Evolutionary conservation across 2,888 invertebrate species (phyloP), one percentile per base, ranked within the genome.

Genomic region (Bruchidius siliquastri): DNA sequence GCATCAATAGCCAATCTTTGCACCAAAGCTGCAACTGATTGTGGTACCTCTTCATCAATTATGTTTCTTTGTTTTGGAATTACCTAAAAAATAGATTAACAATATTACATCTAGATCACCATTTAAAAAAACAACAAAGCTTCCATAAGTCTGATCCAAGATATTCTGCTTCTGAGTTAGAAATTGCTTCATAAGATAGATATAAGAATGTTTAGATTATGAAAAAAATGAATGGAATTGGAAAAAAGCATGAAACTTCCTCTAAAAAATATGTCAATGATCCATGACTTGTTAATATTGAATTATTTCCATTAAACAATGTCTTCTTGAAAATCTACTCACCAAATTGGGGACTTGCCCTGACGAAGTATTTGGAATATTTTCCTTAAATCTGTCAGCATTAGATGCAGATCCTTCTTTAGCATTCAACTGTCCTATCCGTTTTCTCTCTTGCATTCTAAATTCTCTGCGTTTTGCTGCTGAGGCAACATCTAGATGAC

Each of bases 381-480:
- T 49, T 49, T 49, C 49, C 18, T 18, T 21, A 18, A 18, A 68
- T 10, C 20, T 22, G 18, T 18, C 20, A 68, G 8, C 20, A 68
- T 22, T 6, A 21, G 30, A 20, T 72, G 22, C 69, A 13, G 20
- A 69, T 69, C 26, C 0, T 20, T 0, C 32, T 49, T 30, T 70
- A 18, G n/a, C 67, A 21, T 13, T 32, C 22, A 75, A 18, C 26
- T 74, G 72, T 80, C 74, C 74, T 22, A 79, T 70, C 20, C 82
- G 73, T 21, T 76, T 75, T 10, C 82, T 74, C 74, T 83, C 83
- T 0, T 76, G 72, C 4, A 74, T 32, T 21, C 82, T 75, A 71
- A 82, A 82, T 72, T 81, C 73, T 20, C 76, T 77, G 20, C 77
- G 77, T 32, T 71, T 71, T 3, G 82, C 77, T 2, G 81, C 77